Evolutionary conservation across 2,888 invertebrate genomes (phyloP).

Genomic region (Oxyscelio sp.): DNA sequence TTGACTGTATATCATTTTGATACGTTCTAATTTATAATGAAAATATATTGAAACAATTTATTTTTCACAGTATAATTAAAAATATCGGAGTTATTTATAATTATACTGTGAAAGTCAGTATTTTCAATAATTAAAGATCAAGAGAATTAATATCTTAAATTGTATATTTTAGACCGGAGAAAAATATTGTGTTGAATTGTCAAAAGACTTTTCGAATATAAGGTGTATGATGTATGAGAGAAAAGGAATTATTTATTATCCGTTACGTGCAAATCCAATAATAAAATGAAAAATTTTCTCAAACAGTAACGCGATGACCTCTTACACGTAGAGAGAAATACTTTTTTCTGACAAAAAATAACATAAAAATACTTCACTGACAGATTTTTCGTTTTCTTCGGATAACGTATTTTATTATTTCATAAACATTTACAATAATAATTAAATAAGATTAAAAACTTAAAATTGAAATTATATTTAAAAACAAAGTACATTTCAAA

Average conservation of each 20-base stretch:
- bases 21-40: too few relatives aligned
- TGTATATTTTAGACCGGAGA: not conserved
- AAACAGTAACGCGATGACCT: constrained; percentile 25
- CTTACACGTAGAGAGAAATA: constrained; percentile 9
- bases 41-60: too few relatives aligned
- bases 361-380: constrained; percentile 22
- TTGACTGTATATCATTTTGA: too few relatives aligned
- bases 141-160: not conserved
- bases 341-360: constrained; percentile 20
- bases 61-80: too few relatives aligned
- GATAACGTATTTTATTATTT: constrained; percentile 22
- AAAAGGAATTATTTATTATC: constrained; percentile 43
- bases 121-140: not conserved
- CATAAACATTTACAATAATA: too few relatives aligned
- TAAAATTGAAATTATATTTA: too few relatives aligned
- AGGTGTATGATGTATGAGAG: constrained; percentile 10
- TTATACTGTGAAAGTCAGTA: not conserved
- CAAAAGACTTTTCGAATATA: constrained; percentile 7
- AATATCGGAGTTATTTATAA: too few relatives aligned
- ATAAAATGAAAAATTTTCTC: constrained; percentile 49
- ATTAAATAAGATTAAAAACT: too few relatives aligned
- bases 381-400: constrained; percentile 11
- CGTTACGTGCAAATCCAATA: constrained; percentile 35
- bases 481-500: too few relatives aligned
- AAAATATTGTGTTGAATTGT: not conserved